Percentiles rank a stretch among this genome's conserved stretches.
Evolutionary conservation across 2,797 vertebrate species (phyloP).

Genomic region (Monodelphis domestica): DNA sequence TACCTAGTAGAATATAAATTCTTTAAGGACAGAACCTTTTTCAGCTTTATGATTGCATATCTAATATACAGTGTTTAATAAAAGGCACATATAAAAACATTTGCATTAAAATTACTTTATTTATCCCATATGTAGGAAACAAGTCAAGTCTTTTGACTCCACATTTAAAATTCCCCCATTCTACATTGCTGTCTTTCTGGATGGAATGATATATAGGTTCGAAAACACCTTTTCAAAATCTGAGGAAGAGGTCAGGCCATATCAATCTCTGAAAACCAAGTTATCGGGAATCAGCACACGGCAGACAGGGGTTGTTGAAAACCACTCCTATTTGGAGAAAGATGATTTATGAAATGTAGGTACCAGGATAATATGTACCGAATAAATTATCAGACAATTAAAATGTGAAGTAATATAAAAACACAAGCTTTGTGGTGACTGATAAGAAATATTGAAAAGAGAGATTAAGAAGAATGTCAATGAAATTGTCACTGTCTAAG

Average conservation of each 20-base stretch:
- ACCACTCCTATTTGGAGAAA: neutral
- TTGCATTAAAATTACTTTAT: neutral
- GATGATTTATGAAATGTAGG: neutral
- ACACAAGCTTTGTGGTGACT: constrained; percentile 23
- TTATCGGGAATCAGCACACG: neutral
- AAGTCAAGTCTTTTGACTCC: neutral
- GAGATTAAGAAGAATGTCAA: neutral
- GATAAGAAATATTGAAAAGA: constrained; percentile 26
- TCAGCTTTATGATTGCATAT: neutral
- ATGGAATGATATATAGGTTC: neutral
- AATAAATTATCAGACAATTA: neutral
- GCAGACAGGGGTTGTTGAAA: neutral
- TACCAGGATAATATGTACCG: neutral
- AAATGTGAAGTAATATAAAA: neutral
- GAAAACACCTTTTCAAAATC: neutral
- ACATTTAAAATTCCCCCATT: neutral
- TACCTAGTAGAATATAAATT: neutral
- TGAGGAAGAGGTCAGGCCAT: neutral
- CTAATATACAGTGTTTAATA: neutral
- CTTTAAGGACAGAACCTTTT: neutral
- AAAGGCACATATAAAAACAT: neutral
- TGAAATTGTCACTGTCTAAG: neutral
- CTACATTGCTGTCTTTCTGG: neutral
- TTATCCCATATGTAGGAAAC: neutral
- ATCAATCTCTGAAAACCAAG: constrained; percentile 2